These are phyloP conservation scores for Ectemnius cavifrons DNA, from an alignment of 2,888 invertebrate genomes.

Conservation along the genomic window DNA sequence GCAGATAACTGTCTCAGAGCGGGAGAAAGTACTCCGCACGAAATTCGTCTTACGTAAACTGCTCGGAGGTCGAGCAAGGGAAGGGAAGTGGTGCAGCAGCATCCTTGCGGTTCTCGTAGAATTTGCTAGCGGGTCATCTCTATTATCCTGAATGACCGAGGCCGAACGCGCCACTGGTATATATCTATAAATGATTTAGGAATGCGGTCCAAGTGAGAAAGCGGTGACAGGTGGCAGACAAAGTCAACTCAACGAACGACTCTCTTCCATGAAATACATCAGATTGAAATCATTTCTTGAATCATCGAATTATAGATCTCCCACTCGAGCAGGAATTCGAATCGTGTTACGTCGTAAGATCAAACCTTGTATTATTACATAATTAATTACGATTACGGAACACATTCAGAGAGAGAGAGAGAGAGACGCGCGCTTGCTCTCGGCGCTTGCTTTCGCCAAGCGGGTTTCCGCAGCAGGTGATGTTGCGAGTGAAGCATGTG, in stretches of 20 bases:
- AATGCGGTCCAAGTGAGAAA: slow-evolving; percentile 48
- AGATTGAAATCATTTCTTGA: too few relatives aligned
- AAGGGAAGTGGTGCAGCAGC: too few relatives aligned
- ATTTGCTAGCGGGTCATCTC: slow-evolving; percentile 9
- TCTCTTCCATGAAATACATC: too few relatives aligned
- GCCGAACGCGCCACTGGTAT: too few relatives aligned
- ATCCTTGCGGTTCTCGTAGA: slow-evolving; percentile 5
- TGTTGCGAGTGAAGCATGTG: neutral
- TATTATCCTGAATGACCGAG: slow-evolving; percentile 26
- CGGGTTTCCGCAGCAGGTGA: neutral
- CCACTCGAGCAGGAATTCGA: neutral
- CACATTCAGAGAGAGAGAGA: neutral
- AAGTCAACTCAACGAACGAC: neutral
- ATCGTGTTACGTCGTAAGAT: neutral
- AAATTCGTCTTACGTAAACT: slow-evolving; percentile 26
- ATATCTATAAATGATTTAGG: slow-evolving; percentile 15
- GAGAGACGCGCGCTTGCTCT: slow-evolving; percentile 7
- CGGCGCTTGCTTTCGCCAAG: neutral
- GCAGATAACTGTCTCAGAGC: neutral
- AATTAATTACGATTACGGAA: slow-evolving; percentile 8
- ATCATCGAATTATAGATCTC: neutral
- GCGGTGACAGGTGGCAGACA: slow-evolving; percentile 50
- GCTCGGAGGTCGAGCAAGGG: too few relatives aligned
- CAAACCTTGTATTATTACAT: neutral
- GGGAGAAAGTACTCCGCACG: slow-evolving; percentile 22